These are phyloP conservation scores for Hafferia zeledoni DNA, from an alignment of 2,797 vertebrate genomes.

Conservation along the genomic window DNA sequence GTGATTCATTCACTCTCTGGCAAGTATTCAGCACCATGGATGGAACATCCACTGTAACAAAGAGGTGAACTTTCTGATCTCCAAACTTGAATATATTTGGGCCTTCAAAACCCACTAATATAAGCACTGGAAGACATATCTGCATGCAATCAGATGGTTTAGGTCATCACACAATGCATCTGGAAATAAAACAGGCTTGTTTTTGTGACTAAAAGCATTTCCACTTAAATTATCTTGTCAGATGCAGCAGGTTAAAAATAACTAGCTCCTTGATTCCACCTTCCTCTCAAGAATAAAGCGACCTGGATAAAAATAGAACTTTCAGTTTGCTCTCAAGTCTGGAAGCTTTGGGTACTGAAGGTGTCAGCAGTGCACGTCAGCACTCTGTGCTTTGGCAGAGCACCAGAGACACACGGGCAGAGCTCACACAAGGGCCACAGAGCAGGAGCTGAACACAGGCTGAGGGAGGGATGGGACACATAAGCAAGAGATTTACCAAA, in stretches of 20 bases:
- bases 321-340: conserved; percentile 48
- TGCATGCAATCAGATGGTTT: conserved; percentile 12
- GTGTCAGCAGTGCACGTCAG: background rate
- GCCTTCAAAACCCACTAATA: conserved; percentile 26
- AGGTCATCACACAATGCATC: conserved; percentile 21
- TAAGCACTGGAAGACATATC: background rate
- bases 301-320: conserved; percentile 55
- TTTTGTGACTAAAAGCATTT: conserved; percentile 24
- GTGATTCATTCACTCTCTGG: background rate
- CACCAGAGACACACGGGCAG: background rate
- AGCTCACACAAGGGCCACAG: background rate
- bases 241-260: conserved; percentile 63
- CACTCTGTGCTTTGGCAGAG: background rate
- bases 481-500: background rate
- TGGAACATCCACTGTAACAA: background rate
- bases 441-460: background rate
- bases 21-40: background rate
- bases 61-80: conserved; percentile 48
- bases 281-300: conserved; percentile 51
- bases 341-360: background rate
- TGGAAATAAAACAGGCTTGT: conserved; percentile 70
- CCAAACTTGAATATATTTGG: background rate
- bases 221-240: conserved; percentile 65
- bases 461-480: background rate
- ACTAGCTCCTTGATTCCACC: conserved; percentile 56